Conservation (phyloP, 2,797 vertebrate species). For the Brachymystax lenok region DNA sequence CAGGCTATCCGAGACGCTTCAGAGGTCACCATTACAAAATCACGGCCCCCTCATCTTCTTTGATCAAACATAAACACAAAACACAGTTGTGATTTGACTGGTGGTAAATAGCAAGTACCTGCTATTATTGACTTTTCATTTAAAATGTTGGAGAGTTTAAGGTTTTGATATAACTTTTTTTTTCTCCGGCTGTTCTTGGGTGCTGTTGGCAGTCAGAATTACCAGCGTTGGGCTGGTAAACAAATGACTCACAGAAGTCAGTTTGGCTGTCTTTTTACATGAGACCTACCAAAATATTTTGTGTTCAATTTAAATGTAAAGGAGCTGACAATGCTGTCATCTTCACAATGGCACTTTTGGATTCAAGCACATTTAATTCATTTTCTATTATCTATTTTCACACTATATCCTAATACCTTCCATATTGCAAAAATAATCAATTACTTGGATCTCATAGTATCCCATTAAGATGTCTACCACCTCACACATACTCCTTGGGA, state of each 20-base stretch:
- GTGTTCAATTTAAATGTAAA: too few species aligned
- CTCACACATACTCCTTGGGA: neutral
- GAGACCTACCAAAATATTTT: constrained; percentile 36
- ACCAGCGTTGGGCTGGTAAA: constrained; percentile 33
- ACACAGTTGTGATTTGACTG: constrained; percentile 62
- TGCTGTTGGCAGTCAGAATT: constrained; percentile 51
- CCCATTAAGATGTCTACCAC: neutral
- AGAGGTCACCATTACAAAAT: constrained; percentile 79
- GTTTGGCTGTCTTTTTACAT: constrained; percentile 41
- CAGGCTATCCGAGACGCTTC: constrained; percentile 64
- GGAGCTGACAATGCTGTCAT: neutral
- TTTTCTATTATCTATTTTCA: neutral
- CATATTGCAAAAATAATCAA: neutral
- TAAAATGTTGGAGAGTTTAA: constrained; percentile 58
- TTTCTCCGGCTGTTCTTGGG: constrained; percentile 17
- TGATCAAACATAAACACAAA: constrained; percentile 85
- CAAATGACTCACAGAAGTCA: constrained; percentile 25
- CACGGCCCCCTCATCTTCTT: constrained; percentile 70
- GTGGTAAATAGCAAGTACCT: constrained; percentile 46
- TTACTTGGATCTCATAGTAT: neutral
- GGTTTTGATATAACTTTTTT: constrained; percentile 60
- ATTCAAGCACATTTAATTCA: neutral
- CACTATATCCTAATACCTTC: neutral
- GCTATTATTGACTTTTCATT: constrained; percentile 61
- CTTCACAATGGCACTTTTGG: neutral